These are phyloP conservation scores for Toxonevra muliebris DNA, from an alignment of 2,888 invertebrate genomes.

Conservation along the genomic window DNA sequence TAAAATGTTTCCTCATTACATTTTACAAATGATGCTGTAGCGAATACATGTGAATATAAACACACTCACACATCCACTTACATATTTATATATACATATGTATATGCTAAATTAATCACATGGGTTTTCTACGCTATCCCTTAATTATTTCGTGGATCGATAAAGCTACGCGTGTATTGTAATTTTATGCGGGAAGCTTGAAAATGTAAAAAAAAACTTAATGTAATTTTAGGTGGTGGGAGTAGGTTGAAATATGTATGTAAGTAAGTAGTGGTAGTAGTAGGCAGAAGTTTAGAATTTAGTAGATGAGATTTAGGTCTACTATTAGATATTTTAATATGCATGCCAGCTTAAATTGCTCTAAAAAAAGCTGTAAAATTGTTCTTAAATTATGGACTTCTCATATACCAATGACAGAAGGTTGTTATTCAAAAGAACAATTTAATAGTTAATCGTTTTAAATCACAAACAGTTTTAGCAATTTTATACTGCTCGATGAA, in stretches of 20 bases:
- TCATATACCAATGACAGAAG: no score
- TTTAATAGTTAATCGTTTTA: no score
- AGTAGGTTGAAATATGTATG: not conserved
- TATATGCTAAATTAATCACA: constrained; percentile 57
- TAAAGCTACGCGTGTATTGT: constrained; percentile 47
- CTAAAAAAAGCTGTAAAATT: no score
- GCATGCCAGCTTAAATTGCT: no score
- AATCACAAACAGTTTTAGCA: no score
- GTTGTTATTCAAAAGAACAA: no score
- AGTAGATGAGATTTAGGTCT: not conserved
- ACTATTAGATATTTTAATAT: no score
- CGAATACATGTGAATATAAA: not conserved
- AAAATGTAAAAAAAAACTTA: not conserved
- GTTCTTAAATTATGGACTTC: no score
- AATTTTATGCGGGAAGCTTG: not conserved
- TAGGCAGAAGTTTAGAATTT: not conserved
- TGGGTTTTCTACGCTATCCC: constrained; percentile 42
- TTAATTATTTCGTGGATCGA: constrained; percentile 52
- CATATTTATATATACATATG: constrained; percentile 50
- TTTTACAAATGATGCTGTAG: constrained; percentile 20
- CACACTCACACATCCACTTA: not conserved
- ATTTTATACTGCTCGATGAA: no score
- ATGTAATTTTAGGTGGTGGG: not conserved
- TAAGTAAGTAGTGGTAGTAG: not conserved
- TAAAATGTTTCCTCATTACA: constrained; percentile 44